These are phyloP conservation scores for Scatophagus argus DNA, from an alignment of 2,113 vertebrate genomes.

Conservation along the genomic window DNA sequence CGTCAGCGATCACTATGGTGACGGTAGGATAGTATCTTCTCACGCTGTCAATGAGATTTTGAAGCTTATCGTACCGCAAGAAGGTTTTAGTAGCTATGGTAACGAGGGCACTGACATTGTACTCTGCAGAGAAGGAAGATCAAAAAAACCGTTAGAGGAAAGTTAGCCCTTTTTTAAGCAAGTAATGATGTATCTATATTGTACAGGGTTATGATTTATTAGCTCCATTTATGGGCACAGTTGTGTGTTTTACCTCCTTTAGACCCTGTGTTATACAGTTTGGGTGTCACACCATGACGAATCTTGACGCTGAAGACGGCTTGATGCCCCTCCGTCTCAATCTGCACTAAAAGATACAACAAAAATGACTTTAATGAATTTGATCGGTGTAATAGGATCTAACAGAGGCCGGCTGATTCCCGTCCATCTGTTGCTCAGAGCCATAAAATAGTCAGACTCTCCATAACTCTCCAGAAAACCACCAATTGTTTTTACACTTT, in stretches of 20 bases:
- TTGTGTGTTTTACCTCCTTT: slow-evolving; percentile 66
- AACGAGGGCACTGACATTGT: slow-evolving; percentile 90
- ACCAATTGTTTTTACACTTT: not conserved
- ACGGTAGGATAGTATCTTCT: slow-evolving; percentile 90
- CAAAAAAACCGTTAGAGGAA: not conserved
- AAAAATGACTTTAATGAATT: slow-evolving; percentile 32
- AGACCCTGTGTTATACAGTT: slow-evolving; percentile 87
- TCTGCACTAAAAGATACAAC: slow-evolving; percentile 86
- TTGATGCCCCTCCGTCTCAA: slow-evolving; percentile 88
- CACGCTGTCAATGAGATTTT: slow-evolving; percentile 89
- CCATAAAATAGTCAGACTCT: not conserved
- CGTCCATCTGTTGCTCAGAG: not conserved
- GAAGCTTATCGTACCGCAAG: slow-evolving; percentile 91
- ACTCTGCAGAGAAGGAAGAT: slow-evolving; percentile 71
- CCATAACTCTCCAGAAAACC: not conserved
- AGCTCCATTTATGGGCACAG: not conserved
- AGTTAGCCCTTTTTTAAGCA: too few species aligned
- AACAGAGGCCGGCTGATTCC: not conserved
- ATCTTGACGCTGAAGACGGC: slow-evolving; percentile 89
- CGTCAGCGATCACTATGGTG: slow-evolving; percentile 91
- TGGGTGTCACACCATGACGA: slow-evolving; percentile 87
- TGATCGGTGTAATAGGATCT: not conserved
- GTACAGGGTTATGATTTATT: not conserved
- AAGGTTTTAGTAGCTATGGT: slow-evolving; percentile 95
- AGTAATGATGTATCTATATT: too few species aligned